Evolutionary conservation across 2,797 vertebrate genomes (phyloP).

Genomic region (Artibeus lituratus): DNA sequence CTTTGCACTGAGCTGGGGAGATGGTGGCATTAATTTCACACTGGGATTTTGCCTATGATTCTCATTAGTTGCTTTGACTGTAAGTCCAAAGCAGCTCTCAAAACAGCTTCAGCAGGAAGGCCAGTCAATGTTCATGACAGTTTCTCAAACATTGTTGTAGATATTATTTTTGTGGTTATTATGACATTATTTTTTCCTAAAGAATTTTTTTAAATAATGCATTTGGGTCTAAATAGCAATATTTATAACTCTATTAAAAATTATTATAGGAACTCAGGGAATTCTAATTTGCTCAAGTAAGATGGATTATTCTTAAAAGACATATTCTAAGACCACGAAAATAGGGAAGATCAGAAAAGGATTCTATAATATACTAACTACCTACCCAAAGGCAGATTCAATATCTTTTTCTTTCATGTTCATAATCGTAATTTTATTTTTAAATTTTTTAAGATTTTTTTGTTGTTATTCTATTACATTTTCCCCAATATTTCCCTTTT

Average conservation of each 20-base stretch:
- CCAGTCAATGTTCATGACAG: neutral
- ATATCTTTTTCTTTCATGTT: neutral
- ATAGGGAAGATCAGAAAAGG: neutral
- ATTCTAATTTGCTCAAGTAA: conserved; percentile 14
- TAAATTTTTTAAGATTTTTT: neutral
- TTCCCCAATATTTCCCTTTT: neutral
- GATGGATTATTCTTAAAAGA: neutral
- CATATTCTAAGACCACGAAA: neutral
- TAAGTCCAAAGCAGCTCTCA: neutral
- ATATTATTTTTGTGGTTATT: neutral
- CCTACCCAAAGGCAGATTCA: neutral
- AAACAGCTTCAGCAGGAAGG: neutral
- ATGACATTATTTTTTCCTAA: neutral
- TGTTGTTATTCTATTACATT: neutral
- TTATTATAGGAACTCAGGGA: neutral
- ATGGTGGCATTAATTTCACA: neutral
- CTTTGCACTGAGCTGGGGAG: neutral
- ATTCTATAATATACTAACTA: neutral
- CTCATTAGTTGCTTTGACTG: neutral
- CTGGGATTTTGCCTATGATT: neutral
- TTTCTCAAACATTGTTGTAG: neutral
- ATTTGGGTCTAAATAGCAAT: neutral
- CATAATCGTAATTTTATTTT: neutral
- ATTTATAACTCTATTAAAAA: neutral
- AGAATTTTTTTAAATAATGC: neutral